phyloP scores from a whole-genome alignment of 2,113 vertebrate species.

The Heterochromis multidens region DNA sequence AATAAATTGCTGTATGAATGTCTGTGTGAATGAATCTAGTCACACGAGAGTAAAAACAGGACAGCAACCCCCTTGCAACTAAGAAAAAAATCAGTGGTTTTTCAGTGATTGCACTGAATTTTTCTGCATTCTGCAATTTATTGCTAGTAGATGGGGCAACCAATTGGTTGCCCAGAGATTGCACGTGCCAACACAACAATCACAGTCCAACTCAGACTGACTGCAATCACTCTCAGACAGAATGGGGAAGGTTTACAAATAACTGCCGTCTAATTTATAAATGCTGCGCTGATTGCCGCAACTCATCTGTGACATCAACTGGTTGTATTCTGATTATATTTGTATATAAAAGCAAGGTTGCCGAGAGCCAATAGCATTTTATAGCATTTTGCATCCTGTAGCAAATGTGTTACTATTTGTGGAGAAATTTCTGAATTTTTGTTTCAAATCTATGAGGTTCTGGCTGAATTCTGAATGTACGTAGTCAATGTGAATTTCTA shows the following conservation, averaged over 20 bases:
- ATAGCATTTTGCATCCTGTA: no score
- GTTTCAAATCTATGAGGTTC: background rate
- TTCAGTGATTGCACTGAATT: background rate
- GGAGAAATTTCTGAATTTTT: background rate
- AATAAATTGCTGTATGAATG: background rate
- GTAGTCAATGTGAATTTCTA: background rate
- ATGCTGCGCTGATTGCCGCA: background rate
- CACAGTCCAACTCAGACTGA: background rate
- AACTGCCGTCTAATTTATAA: background rate
- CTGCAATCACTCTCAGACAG: background rate
- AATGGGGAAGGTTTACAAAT: background rate
- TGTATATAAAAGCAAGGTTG: background rate
- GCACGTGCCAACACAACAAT: no score
- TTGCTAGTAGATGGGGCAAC: background rate
- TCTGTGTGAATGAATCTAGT: background rate
- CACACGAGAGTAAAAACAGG: background rate
- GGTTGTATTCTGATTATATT: background rate
- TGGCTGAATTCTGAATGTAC: background rate
- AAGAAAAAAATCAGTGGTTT: background rate
- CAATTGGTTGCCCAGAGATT: background rate
- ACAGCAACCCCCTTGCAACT: background rate
- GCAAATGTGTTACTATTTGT: background rate
- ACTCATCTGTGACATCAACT: background rate
- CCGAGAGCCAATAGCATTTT: no score
- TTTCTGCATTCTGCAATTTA: background rate